A percentile compares a stretch with the other conserved stretches of the same genome.
Conservation (phyloP, 2,797 vertebrate genomes). For the Columba guinea region DNA sequence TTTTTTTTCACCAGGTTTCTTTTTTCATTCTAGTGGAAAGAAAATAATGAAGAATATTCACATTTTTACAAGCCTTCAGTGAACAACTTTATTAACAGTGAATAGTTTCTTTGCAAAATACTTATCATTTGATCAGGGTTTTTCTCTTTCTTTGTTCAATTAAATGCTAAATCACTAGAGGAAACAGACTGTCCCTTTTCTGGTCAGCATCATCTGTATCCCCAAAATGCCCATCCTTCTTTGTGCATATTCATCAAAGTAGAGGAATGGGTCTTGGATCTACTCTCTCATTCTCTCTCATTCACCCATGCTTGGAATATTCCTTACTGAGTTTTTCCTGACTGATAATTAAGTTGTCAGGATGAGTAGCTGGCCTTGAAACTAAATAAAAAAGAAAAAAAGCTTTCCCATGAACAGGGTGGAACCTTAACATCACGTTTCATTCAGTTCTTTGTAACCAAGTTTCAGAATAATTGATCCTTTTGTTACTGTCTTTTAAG, state of each 20-base stretch:
- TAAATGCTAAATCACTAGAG: neutral
- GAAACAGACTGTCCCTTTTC: neutral
- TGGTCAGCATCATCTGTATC: neutral
- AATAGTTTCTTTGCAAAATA: neutral
- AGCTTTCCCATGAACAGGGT: slow-evolving; percentile 18
- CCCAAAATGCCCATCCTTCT: neutral
- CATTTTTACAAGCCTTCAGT: neutral
- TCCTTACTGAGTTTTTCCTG: neutral
- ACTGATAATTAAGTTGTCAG: slow-evolving; percentile 18
- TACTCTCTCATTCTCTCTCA: neutral
- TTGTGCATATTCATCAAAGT: neutral
- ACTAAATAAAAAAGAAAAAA: neutral
- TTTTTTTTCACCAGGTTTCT: neutral
- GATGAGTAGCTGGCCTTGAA: slow-evolving; percentile 17
- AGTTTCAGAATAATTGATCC: slow-evolving; percentile 11
- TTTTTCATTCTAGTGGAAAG: neutral
- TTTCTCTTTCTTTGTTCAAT: neutral
- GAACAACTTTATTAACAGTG: neutral
- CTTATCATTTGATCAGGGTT: neutral
- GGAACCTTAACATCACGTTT: neutral
- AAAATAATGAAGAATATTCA: neutral
- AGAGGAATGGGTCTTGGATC: neutral
- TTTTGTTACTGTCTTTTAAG: neutral
- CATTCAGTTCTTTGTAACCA: slow-evolving; percentile 28
- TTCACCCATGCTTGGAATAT: neutral